Percentiles rank a stretch among this genome's conserved stretches.
Conservation (phyloP, 1,140 invertebrate species). For the Popillia japonica region DNA sequence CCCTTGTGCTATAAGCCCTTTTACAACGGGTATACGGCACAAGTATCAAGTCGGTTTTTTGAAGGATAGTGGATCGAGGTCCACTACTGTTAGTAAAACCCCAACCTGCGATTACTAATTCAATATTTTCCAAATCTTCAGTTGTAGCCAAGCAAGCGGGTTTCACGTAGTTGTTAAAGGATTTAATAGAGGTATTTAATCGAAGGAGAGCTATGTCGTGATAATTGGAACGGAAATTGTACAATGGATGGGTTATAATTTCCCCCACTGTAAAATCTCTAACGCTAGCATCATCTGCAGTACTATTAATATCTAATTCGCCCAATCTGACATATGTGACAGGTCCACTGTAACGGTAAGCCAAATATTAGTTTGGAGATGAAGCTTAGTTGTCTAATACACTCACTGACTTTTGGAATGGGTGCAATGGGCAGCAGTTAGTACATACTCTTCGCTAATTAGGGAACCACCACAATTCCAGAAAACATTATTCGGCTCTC, state of each 20-base stretch:
- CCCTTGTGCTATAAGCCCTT: not conserved
- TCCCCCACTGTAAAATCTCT: not conserved
- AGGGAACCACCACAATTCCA: not conserved
- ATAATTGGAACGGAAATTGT: not conserved
- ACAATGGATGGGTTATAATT: not conserved
- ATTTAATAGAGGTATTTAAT: not conserved
- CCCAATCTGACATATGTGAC: not conserved
- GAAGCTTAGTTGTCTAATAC: not conserved
- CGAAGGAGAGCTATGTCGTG: not conserved
- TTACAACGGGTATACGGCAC: not conserved
- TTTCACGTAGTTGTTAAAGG: not conserved
- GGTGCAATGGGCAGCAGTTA: constrained; percentile 2
- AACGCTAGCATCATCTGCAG: not conserved
- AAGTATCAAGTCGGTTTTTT: not conserved
- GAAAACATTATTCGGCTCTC: not conserved
- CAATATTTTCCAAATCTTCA: not conserved
- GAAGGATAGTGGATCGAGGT: not conserved
- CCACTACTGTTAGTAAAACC: not conserved
- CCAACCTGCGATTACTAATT: not conserved
- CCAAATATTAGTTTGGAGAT: not conserved
- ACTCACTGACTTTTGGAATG: not conserved
- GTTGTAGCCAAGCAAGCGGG: not conserved
- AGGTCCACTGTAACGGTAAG: not conserved
- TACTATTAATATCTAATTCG: not conserved
- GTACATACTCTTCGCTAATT: not conserved